Conservation (phyloP, 2,888 invertebrate species). For the Corbicula japonica region DNA sequence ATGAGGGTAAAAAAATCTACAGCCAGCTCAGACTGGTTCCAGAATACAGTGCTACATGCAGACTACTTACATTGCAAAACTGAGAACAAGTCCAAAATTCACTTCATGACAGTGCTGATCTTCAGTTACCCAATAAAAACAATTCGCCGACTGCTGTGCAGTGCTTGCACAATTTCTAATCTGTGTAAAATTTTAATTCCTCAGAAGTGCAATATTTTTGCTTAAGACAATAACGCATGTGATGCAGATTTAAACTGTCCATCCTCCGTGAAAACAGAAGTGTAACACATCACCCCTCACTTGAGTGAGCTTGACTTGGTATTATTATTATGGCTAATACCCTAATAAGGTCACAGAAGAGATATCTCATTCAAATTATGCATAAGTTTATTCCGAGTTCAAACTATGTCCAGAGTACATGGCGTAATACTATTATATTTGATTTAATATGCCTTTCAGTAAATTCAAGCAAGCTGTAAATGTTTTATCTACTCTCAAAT, state of each 20-base stretch:
- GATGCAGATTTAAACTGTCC: constrained; percentile 30
- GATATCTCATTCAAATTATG: constrained; percentile 7
- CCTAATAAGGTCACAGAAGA: constrained; percentile 10
- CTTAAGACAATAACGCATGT: no score
- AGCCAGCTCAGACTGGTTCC: constrained; percentile 33
- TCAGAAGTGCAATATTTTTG: constrained; percentile 37
- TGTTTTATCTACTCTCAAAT: constrained; percentile 48
- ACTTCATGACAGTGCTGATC: constrained; percentile 69
- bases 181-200: constrained; percentile 21
- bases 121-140: constrained; percentile 16
- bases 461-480: constrained; percentile 24
- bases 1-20: constrained; percentile 14
- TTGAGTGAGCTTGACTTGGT: not conserved
- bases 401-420: constrained; percentile 14
- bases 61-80: constrained; percentile 62
- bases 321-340: not conserved
- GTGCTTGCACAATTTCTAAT: not conserved
- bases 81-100: constrained; percentile 55
- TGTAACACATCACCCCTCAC: constrained; percentile 13
- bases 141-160: no score
- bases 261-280: constrained; percentile 35
- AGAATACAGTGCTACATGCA: constrained; percentile 42
- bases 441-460: constrained; percentile 44
- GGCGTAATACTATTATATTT: constrained; percentile 43
- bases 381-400: constrained; percentile 32